Percentiles rank a stretch among this genome's conserved stretches.
Conservation (phyloP, 2,113 vertebrate species). For the Proteles cristata region DNA sequence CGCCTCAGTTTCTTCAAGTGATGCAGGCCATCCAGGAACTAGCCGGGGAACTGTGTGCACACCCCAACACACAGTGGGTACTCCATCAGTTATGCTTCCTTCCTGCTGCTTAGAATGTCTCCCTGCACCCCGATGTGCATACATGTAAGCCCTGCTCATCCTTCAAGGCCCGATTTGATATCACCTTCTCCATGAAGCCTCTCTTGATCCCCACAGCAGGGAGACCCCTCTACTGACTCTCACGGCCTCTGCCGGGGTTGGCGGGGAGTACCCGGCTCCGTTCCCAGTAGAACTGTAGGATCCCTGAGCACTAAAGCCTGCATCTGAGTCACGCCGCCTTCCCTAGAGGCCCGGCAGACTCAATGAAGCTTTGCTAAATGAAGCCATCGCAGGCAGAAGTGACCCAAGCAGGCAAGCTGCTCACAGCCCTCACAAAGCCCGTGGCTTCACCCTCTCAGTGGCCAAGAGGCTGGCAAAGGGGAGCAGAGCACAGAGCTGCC, state of each 20-base stretch:
- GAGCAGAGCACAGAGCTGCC: neutral
- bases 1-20: neutral
- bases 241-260: neutral
- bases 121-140: fast-evolving
- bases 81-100: neutral
- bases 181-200: neutral
- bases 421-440: neutral
- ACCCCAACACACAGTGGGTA: neutral
- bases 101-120: conserved; percentile 6
- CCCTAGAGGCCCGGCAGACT: neutral
- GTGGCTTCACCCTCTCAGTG: neutral
- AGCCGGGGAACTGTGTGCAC: neutral
- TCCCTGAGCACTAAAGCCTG: neutral
- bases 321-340: conserved; percentile 52
- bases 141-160: conserved; percentile 57
- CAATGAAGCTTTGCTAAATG: conserved; percentile 52
- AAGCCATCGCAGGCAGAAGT: conserved; percentile 48
- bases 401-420: neutral
- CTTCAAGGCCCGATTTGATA: neutral
- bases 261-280: neutral
- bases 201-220: neutral
- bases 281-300: neutral
- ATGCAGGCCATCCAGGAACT: neutral
- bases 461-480: neutral
- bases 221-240: neutral